Conservation (phyloP, 2,888 invertebrate species). For the Dexiosoma caninum region DNA sequence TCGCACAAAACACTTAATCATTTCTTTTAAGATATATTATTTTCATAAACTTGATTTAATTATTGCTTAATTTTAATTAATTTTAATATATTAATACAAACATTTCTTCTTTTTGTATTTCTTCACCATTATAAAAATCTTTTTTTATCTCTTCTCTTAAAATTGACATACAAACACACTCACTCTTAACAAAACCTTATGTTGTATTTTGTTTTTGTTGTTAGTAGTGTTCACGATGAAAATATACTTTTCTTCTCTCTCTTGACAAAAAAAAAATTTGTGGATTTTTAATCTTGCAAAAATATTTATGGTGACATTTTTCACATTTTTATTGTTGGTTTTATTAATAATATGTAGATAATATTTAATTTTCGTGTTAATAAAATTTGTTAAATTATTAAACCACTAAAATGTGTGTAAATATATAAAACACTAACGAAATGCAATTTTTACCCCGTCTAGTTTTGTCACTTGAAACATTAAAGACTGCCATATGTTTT, state of each 20-base stretch:
- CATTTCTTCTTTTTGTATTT: slow-evolving; percentile 21
- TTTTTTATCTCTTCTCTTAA: slow-evolving; percentile 57
- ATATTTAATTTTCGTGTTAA: not conserved
- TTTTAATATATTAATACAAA: slow-evolving; percentile 37
- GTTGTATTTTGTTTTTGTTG: slow-evolving; percentile 52
- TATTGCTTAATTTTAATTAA: slow-evolving; percentile 47
- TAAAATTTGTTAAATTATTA: not conserved
- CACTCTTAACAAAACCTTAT: slow-evolving; percentile 40
- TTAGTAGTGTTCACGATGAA: slow-evolving; percentile 41
- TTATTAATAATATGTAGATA: not conserved
- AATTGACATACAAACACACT: slow-evolving; percentile 15
- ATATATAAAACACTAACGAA: slow-evolving; percentile 43
- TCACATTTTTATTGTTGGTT: not conserved
- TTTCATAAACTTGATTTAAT: slow-evolving; percentile 2
- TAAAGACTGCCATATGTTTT: slow-evolving; percentile 30
- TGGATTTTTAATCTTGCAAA: slow-evolving; percentile 11
- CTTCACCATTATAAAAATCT: slow-evolving; percentile 49
- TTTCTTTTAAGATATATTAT: slow-evolving; percentile 9
- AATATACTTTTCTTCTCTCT: slow-evolving; percentile 35
- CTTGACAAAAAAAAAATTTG: slow-evolving; percentile 3
- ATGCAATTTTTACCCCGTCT: slow-evolving; percentile 42
- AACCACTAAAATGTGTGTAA: slow-evolving; percentile 13
- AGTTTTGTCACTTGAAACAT: slow-evolving; percentile 43
- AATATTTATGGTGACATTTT: slow-evolving; percentile 2
- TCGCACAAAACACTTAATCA: not conserved